Conservation (phyloP, 2,797 vertebrate species). For the Benthosema pterotum region DNA sequence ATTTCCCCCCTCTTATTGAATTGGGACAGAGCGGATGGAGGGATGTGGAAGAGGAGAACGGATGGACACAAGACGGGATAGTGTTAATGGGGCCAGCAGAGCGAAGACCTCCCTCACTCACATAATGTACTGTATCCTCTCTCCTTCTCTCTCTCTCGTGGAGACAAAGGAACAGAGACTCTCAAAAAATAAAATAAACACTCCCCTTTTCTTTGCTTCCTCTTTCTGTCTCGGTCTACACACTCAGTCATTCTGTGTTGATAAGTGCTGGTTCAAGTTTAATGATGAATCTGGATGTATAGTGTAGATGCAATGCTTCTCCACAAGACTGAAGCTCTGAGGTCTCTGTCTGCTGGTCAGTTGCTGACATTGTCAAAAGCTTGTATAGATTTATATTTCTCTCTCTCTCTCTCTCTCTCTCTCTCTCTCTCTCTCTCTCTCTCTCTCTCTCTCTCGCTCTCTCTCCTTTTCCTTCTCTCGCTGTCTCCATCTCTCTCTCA, state of each 20-base stretch:
- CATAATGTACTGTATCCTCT: slow-evolving; percentile 32
- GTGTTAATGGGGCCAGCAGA: slow-evolving; percentile 58
- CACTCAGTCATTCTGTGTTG: no score
- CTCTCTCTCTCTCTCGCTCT: not conserved
- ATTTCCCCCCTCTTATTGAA: slow-evolving; percentile 85
- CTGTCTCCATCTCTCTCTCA: slow-evolving; percentile 2
- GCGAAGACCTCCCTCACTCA: slow-evolving; percentile 47
- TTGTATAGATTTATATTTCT: not conserved
- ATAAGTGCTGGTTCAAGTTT: no score
- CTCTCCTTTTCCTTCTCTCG: not conserved
- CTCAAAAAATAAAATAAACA: no score
- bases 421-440: not conserved
- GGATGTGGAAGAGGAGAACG: slow-evolving; percentile 64
- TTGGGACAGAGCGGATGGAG: slow-evolving; percentile 67
- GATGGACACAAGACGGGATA: slow-evolving; percentile 63
- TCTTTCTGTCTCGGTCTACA: no score
- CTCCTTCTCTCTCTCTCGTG: slow-evolving; percentile 1
- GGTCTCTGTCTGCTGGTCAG: no score
- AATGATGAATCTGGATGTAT: no score
- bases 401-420: slow-evolving; percentile 16
- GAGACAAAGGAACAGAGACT: not conserved
- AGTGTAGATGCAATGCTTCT: no score
- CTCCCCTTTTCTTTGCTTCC: no score
- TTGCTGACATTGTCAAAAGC: no score
- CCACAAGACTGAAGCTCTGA: no score